Conservation (phyloP, 2,797 vertebrate species). For the Parauchenoglanis ngamensis region DNA sequence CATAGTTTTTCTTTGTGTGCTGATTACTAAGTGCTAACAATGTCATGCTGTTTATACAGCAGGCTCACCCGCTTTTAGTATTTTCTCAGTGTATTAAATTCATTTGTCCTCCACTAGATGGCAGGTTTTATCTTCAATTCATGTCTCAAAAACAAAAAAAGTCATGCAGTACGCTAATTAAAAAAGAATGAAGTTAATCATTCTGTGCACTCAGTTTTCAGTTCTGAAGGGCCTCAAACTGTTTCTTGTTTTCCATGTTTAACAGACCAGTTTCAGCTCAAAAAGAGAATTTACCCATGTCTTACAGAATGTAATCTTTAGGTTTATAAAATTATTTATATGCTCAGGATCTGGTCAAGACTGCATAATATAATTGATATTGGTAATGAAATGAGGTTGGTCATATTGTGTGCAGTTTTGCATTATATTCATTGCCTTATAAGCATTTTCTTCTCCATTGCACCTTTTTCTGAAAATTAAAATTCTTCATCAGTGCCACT, state of each 20-base stretch:
- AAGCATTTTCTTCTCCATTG: background rate
- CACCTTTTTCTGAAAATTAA: background rate
- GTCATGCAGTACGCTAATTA: background rate
- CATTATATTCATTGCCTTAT: background rate
- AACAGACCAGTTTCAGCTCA: too few relatives aligned
- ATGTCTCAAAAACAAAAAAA: background rate
- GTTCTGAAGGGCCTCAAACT: too few relatives aligned
- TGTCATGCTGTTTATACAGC: background rate
- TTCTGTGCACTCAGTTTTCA: too few relatives aligned
- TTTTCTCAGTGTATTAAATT: background rate
- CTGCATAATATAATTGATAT: background rate
- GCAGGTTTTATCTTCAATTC: conserved; percentile 44
- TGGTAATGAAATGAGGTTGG: background rate
- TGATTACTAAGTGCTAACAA: background rate
- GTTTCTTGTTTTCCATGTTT: too few relatives aligned
- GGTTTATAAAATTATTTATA: too few relatives aligned
- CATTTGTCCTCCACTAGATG: conserved; percentile 68
- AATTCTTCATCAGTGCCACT: background rate
- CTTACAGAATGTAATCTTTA: too few relatives aligned
- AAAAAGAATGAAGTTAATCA: background rate
- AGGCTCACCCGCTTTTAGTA: background rate
- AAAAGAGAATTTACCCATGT: too few relatives aligned
- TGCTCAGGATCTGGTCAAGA: background rate
- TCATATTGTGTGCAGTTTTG: background rate
- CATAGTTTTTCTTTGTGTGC: background rate